Base-by-base conservation (phyloP, 2,888 invertebrate genomes). In the Boloria selene region DNA sequence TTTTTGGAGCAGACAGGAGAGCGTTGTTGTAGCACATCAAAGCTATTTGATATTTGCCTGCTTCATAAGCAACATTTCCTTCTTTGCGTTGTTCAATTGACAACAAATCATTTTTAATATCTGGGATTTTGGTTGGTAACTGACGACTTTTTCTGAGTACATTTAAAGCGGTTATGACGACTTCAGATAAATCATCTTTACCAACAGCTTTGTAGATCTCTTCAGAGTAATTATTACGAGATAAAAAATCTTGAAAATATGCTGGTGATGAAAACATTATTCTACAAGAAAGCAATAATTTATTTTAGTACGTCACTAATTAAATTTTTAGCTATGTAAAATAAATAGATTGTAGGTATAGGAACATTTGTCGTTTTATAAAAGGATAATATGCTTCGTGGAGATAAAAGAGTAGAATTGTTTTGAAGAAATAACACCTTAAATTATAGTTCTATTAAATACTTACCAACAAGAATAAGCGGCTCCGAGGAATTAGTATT, bases 1-100 rank as follows among this genome's bases (percentile, higher is more conserved):
- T 52, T 4, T 70, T 69, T 3, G 80, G 80, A 5, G 81, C 80
- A 58, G 45, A 72, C 38, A 73, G 47, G 2, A 80, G 59, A 0
- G 80, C 79, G 64, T 68, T 69, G 51, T 81, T 80, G 58, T 79
- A 81, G 13, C 16, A 49, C 7, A 65, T 13, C 0, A 77, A 31
- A 2, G 78, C 74, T 22, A 61, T 44, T 2, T 68, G 60, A 44
- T 68, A 67, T 6, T 68, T 55, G 13, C 65, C 71, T 4, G 3
- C 45, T 31, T 54, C 44, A 49, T 69, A 75, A 3, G 68, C 70
- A 13, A 60, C 14, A 64, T 78, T 78, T 13, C 80, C 79, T 16
- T 58, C 16, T 17, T 67, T 70, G 13, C 79, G 73, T 4, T 59
- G 68, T 3, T n/a, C n/a, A 18, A 69, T 65, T 1, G 80, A 81